These are phyloP conservation scores for Sebastes minor DNA, from an alignment of 2,797 vertebrate species.

Conservation along the genomic window DNA sequence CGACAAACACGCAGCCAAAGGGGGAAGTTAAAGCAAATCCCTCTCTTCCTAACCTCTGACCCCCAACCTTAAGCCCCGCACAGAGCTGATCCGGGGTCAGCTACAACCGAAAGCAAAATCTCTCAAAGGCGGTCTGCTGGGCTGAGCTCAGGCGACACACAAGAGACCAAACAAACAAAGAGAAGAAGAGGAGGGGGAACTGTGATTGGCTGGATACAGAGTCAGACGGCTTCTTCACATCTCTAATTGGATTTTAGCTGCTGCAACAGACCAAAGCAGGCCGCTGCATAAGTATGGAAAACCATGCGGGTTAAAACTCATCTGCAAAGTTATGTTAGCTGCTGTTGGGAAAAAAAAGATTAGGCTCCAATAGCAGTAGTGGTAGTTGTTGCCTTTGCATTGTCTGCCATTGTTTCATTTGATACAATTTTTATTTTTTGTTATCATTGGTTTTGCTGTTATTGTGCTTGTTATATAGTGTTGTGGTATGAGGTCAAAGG, in stretches of 20 bases:
- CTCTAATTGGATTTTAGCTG: neutral
- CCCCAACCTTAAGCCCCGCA: neutral
- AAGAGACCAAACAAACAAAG: neutral
- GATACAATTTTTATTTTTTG: neutral
- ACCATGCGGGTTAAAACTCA: neutral
- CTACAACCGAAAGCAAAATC: neutral
- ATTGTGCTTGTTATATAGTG: neutral
- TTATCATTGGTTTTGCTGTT: neutral
- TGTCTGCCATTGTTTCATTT: neutral
- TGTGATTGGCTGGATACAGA: neutral
- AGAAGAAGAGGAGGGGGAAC: neutral
- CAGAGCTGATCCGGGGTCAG: neutral
- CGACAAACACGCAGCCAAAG: slow-evolving; percentile 2
- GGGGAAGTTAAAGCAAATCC: slow-evolving; percentile 20
- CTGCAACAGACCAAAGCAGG: neutral
- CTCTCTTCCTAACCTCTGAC: slow-evolving; percentile 5
- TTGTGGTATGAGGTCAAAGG: neutral
- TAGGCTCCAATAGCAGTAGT: neutral
- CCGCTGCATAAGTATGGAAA: neutral
- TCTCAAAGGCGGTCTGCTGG: neutral
- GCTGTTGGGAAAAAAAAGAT: neutral
- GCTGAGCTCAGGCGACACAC: neutral
- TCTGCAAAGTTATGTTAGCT: neutral
- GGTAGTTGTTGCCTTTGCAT: neutral
- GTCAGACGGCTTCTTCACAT: neutral